Percentiles rank a stretch among this genome's conserved stretches.
Conservation (phyloP, 2,888 invertebrate species). For the Lasius platythorax region DNA sequence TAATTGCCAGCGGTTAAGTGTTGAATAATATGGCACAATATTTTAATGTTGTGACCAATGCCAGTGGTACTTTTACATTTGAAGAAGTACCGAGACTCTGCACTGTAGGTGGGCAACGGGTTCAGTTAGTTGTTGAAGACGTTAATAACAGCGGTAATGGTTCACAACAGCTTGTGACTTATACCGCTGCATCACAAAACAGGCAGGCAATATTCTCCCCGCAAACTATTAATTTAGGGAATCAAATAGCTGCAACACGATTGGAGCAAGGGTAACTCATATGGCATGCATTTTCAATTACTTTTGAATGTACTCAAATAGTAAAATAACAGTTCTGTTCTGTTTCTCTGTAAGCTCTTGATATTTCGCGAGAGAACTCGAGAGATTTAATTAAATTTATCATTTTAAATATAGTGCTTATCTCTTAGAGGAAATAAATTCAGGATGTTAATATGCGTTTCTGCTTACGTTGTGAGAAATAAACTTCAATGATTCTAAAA, state of each 20-base stretch:
- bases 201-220: slow-evolving; percentile 79
- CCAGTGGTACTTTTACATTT: slow-evolving; percentile 81
- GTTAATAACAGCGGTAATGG: slow-evolving; percentile 82
- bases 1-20: slow-evolving; percentile 72
- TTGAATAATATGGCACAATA: slow-evolving; percentile 84
- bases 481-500: slow-evolving; percentile 43
- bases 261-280: slow-evolving; percentile 84
- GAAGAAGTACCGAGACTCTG: slow-evolving; percentile 82
- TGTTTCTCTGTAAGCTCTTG: slow-evolving; percentile 54
- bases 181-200: slow-evolving; percentile 79
- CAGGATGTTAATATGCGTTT: slow-evolving; percentile 62
- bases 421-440: slow-evolving; percentile 46
- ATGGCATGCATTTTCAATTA: slow-evolving; percentile 69
- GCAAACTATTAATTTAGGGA: slow-evolving; percentile 80
- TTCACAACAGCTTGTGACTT: slow-evolving; percentile 79
- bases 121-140: slow-evolving; percentile 82
- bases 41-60: slow-evolving; percentile 83
- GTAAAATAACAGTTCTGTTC: slow-evolving; percentile 38
- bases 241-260: slow-evolving; percentile 78
- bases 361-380: slow-evolving; percentile 39
- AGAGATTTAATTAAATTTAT: slow-evolving; percentile 27
- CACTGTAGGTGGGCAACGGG: slow-evolving; percentile 81
- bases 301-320: slow-evolving; percentile 58
- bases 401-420: slow-evolving; percentile 25
- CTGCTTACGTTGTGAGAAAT: slow-evolving; percentile 53